phyloP scores from a whole-genome alignment of 1,140 invertebrate genomes.

The Phthorimaea operculella region DNA sequence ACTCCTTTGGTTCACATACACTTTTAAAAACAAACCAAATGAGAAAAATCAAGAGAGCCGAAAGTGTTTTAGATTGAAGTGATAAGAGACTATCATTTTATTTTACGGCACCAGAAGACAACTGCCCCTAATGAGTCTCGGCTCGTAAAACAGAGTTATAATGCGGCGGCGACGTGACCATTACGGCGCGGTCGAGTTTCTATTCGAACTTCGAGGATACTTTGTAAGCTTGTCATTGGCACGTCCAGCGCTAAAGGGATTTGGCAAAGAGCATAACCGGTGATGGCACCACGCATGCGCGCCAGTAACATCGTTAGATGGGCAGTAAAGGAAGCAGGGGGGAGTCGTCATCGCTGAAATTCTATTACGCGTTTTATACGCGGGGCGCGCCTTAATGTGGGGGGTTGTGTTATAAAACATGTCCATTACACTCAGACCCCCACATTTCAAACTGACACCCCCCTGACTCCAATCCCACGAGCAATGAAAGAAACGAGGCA shows the following conservation, averaged over 20 bases:
- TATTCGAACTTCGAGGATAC: neutral
- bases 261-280: conserved; percentile 24
- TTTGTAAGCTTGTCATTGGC: conserved; percentile 14
- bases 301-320: conserved; percentile 56
- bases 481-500: conserved; percentile 21
- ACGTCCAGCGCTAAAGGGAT: conserved; percentile 23
- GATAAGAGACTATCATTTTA: too few species aligned
- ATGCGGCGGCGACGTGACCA: neutral
- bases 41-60: too few species aligned
- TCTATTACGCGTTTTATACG: conserved; percentile 64
- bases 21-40: too few species aligned
- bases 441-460: conserved; percentile 33
- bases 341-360: conserved; percentile 46
- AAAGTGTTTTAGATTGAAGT: too few species aligned
- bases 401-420: conserved; percentile 41
- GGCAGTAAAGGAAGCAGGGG: conserved; percentile 39
- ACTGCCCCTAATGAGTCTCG: neutral
- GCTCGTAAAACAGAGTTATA: neutral
- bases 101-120: neutral
- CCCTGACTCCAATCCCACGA: conserved; percentile 22
- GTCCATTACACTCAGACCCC: conserved; percentile 43
- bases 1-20: conserved; percentile 4
- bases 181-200: neutral
- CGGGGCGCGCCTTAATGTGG: conserved; percentile 48
- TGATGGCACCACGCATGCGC: conserved; percentile 49